phyloP scores from a whole-genome alignment of 64 coral and sea anemone genomes.

The Trachythela sp. region DNA sequence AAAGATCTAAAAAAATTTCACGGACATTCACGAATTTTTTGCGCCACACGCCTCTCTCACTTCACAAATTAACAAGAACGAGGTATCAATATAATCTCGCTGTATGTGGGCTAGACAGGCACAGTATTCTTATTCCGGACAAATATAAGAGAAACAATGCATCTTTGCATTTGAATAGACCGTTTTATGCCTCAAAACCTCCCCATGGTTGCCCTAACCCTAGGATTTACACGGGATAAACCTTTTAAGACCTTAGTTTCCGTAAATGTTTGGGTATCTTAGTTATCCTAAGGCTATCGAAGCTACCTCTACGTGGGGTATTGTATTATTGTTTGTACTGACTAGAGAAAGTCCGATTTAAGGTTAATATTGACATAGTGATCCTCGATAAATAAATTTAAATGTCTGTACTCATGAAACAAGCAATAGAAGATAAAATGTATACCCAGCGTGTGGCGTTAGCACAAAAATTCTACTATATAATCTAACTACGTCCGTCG shows the following conservation, averaged over 20 bases:
- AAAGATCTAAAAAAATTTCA: too few species aligned
- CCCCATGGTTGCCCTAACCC: not conserved
- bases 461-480: not conserved
- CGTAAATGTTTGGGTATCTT: not conserved
- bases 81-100: too few species aligned
- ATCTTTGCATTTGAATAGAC: not conserved
- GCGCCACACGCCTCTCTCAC: too few species aligned
- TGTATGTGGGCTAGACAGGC: too few species aligned
- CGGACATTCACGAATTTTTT: too few species aligned
- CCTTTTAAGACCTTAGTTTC: not conserved
- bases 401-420: not conserved
- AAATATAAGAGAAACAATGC: too few species aligned
- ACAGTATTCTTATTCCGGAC: too few species aligned
- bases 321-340: not conserved
- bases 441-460: not conserved
- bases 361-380: constrained; percentile 3
- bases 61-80: too few species aligned
- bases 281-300: too few species aligned
- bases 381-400: not conserved
- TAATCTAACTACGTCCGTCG: not conserved
- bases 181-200: not conserved
- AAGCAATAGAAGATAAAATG: not conserved
- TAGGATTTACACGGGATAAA: not conserved
- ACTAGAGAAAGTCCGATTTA: not conserved
- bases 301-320: not conserved